Evolutionary conservation across 2,888 invertebrate genomes (phyloP), one percentile per base, ranked within the genome.

Genomic region (Trachelus iudaicus): DNA sequence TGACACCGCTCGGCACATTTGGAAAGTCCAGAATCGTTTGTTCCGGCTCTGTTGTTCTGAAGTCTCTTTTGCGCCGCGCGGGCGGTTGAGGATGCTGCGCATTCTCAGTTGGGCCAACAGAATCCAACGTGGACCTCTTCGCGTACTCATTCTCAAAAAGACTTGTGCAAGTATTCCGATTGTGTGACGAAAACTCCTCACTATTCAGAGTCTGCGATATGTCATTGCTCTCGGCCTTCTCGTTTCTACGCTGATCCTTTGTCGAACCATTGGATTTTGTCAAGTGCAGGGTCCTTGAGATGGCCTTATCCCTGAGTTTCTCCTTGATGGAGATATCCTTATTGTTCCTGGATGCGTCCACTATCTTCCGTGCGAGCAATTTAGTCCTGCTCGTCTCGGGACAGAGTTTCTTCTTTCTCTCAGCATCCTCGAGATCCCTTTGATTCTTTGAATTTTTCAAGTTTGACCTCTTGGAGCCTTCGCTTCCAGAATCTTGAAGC

Each of bases 361-460:
- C 37, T 74, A 89, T 78, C 76, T 89, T 89, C 77, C 87, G 86
- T 13, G 88, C 85, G 31, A 88, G 78, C 75, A 87, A 78, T 37
- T 73, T 73, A 6, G 86, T 87, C 73, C 74, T 85, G 68, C 83
- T 88, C 11, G 82, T 80, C 40, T 89, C 89, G 33, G 77, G 76
- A 0, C 75, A 77, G 1, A 79, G 1, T 11, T 83, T 88, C 56
- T 78, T 84, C 37, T 84, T 84, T 1, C 83, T 83, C 37, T 82
- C 40, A 40, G 15, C 40, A 15, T 40, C 40, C 15, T 40, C 40
- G 6, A 40, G 40, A 40, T 40, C 40, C 40, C 15, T 40, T 31
- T 69, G 69, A 30, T 12, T 15, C 33, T 30, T 69, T 69, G 69
- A 69, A 31, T 69, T 69, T 33, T 30, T 69, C 3, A 31, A 33